Percentiles rank a stretch among this genome's conserved stretches.
Evolutionary conservation across 2,113 vertebrate genomes (phyloP).

Genomic region (Gopherus flavomarginatus): DNA sequence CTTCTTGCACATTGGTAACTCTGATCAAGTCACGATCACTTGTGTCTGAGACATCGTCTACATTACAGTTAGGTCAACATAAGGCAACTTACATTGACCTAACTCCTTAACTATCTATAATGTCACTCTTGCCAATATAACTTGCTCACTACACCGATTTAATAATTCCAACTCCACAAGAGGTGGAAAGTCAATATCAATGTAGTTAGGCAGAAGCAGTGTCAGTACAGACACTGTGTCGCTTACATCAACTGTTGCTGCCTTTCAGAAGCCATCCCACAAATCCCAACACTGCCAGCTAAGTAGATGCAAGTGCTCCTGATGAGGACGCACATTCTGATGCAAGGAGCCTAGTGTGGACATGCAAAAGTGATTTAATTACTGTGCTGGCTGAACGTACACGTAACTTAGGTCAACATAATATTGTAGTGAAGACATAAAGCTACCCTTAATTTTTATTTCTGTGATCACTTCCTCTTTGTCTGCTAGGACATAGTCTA

Average conservation of each 20-base stretch:
- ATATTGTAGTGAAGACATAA: neutral
- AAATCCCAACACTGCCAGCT: neutral
- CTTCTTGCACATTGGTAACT: neutral
- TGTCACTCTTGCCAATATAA: neutral
- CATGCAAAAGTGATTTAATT: neutral
- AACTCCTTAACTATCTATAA: too few relatives aligned
- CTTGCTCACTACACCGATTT: too few relatives aligned
- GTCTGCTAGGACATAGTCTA: too few relatives aligned
- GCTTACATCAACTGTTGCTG: neutral
- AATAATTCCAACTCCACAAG: neutral
- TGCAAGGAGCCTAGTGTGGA: neutral
- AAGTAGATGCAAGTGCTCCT: neutral
- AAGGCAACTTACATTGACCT: neutral
- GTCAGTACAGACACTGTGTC: neutral
- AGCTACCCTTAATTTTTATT: too few relatives aligned
- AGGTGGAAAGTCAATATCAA: neutral
- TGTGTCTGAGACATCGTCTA: neutral
- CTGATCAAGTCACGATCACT: neutral
- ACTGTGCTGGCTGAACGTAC: neutral
- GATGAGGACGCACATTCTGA: neutral
- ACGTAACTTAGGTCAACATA: neutral
- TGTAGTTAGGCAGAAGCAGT: neutral
- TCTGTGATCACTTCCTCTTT: too few relatives aligned
- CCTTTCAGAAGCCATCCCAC: neutral
- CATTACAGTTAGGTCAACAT: neutral